Conservation (phyloP, 2,113 vertebrate genomes). For the Cinclus cinclus region DNA sequence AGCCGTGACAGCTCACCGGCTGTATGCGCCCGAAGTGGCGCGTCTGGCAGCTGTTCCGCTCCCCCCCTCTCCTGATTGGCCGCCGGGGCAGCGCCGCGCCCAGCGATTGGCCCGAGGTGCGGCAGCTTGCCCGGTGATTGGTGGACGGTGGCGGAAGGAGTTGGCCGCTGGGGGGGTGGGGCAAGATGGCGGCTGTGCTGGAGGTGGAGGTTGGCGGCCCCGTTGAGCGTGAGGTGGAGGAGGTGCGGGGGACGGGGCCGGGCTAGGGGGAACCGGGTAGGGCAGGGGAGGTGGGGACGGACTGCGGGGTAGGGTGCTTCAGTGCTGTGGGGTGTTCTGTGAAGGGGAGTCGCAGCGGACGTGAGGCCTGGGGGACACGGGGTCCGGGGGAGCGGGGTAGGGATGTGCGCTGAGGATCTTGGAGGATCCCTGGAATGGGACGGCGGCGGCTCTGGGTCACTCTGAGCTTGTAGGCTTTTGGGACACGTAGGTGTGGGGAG, state of each 20-base stretch:
- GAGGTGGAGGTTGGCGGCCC: slow-evolving; percentile 28
- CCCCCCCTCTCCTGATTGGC: neutral
- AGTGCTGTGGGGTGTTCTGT: too few species aligned
- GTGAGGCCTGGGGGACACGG: neutral
- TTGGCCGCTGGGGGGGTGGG: neutral
- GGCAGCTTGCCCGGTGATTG: neutral
- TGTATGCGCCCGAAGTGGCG: neutral
- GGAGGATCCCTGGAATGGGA: neutral
- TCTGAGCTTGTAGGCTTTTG: neutral
- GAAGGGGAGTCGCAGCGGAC: too few species aligned
- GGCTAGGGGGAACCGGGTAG: neutral
- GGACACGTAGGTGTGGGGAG: neutral
- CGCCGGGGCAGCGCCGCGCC: fast-evolving
- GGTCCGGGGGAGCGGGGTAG: neutral
- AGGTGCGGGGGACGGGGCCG: neutral
- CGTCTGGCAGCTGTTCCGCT: neutral
- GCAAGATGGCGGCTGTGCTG: slow-evolving; percentile 24
- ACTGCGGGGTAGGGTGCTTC: neutral
- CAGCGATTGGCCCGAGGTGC: neutral
- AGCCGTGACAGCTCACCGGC: neutral
- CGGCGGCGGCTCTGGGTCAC: neutral
- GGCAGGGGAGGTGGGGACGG: too few species aligned
- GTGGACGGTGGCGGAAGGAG: neutral
- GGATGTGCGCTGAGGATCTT: neutral
- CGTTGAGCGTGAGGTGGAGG: slow-evolving; percentile 7